These are phyloP conservation scores for Chrosomus eos DNA, from an alignment of 2,797 vertebrate genomes.

Conservation along the genomic window DNA sequence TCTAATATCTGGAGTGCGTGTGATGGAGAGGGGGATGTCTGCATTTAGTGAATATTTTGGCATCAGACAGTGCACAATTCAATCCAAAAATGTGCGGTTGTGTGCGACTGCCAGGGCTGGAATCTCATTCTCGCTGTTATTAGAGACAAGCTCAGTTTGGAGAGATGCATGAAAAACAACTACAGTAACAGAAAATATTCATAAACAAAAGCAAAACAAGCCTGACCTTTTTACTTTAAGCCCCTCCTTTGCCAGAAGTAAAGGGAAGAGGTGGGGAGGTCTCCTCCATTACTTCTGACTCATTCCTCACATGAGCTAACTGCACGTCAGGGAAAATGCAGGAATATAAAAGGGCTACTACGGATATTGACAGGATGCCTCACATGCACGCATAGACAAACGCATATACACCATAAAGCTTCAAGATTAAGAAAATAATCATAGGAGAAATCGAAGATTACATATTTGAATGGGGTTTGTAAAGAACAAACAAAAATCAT, in stretches of 20 bases:
- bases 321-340: background rate
- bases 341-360: slow-evolving; percentile 14
- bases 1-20: slow-evolving; percentile 22
- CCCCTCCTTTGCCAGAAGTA: background rate
- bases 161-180: slow-evolving; percentile 25
- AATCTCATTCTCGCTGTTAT: slow-evolving; percentile 17
- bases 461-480: background rate
- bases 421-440: slow-evolving; percentile 2
- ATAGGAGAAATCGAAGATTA: background rate
- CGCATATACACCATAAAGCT: background rate
- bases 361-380: background rate
- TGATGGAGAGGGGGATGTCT: slow-evolving; percentile 53
- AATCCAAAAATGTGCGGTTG: slow-evolving; percentile 20
- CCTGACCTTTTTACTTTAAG: slow-evolving; percentile 33
- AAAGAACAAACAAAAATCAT: background rate
- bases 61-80: slow-evolving; percentile 5
- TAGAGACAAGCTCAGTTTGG: slow-evolving; percentile 5
- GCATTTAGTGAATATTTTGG: slow-evolving; percentile 55
- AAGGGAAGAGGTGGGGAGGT: slow-evolving; percentile 9
- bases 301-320: slow-evolving; percentile 14
- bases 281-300: slow-evolving; percentile 26
- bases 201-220: slow-evolving; percentile 38
- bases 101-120: background rate
- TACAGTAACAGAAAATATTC: slow-evolving; percentile 27
- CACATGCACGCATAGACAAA: background rate